Conservation (phyloP, 1,140 invertebrate species). For the Lepidurus packardi region DNA sequence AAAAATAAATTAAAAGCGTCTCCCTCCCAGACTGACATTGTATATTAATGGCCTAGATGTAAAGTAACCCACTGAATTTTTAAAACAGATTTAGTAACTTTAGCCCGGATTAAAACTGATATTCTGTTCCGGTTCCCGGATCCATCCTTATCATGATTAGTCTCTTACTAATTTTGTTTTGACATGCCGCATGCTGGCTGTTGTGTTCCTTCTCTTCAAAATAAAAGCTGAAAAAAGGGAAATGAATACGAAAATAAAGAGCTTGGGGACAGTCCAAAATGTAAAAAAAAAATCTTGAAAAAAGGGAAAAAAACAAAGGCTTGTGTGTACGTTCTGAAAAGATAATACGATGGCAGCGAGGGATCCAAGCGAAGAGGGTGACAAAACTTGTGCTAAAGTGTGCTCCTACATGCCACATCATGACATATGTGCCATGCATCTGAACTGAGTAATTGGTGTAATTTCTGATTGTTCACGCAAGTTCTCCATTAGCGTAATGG, state of each 20-base stretch:
- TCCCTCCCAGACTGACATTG: too few relatives aligned
- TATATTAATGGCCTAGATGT: too few relatives aligned
- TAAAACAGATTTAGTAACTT: too few relatives aligned
- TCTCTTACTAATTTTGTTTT: constrained; percentile 1
- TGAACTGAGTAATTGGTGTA: constrained; percentile 7
- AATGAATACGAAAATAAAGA: background rate
- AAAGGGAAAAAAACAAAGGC: background rate
- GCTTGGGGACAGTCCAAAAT: background rate
- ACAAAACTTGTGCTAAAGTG: background rate
- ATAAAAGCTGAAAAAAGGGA: background rate
- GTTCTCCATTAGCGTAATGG: constrained; percentile 4
- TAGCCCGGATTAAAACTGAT: too few relatives aligned
- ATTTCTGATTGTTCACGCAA: constrained; percentile 6
- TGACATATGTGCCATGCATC: background rate
- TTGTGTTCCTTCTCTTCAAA: background rate
- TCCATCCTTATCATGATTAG: background rate
- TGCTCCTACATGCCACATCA: constrained; percentile 8
- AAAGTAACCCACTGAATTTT: too few relatives aligned
- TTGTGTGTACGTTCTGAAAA: background rate
- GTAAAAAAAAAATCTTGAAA: background rate
- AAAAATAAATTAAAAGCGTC: too few relatives aligned
- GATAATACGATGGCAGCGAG: background rate
- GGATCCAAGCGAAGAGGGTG: background rate
- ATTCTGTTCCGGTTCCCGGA: background rate
- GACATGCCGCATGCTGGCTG: background rate